phyloP scores from a whole-genome alignment of 2,113 vertebrate genomes.

The Megalops atlanticus region DNA sequence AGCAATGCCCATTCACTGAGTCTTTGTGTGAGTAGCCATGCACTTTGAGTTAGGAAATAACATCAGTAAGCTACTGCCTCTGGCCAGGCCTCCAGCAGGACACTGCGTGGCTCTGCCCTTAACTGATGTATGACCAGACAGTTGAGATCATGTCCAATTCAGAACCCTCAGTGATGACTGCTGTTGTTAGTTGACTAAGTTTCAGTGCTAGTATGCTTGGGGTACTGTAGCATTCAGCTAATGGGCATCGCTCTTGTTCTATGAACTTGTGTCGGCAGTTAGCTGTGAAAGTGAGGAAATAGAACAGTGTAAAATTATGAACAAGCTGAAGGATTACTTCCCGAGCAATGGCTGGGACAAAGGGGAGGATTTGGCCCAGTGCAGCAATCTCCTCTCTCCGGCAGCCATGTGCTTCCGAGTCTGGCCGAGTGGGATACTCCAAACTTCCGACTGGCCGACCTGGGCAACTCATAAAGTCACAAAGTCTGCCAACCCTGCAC shows the following conservation, averaged over 20 bases:
- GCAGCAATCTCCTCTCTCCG: neutral
- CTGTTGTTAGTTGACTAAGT: neutral
- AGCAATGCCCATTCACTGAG: no score
- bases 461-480: slow-evolving; percentile 73
- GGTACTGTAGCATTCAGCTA: neutral
- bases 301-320: neutral
- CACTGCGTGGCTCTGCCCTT: no score
- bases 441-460: slow-evolving; percentile 74
- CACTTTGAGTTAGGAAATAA: no score
- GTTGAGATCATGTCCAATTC: neutral
- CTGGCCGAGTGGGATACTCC: slow-evolving; percentile 22
- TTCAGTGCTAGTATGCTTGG: no score
- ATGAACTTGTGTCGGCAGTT: neutral
- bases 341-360: slow-evolving; percentile 2
- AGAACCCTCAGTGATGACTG: neutral
- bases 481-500: no score
- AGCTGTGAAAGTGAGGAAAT: neutral
- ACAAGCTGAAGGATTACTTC: slow-evolving; percentile 15
- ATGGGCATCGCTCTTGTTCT: neutral
- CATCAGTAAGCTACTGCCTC: no score
- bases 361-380: slow-evolving; percentile 12
- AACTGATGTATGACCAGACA: neutral
- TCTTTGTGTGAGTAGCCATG: no score
- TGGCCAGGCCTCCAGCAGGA: no score
- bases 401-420: neutral